Base-by-base conservation (phyloP, 1,140 invertebrate genomes). In the Zophobas morio region DNA sequence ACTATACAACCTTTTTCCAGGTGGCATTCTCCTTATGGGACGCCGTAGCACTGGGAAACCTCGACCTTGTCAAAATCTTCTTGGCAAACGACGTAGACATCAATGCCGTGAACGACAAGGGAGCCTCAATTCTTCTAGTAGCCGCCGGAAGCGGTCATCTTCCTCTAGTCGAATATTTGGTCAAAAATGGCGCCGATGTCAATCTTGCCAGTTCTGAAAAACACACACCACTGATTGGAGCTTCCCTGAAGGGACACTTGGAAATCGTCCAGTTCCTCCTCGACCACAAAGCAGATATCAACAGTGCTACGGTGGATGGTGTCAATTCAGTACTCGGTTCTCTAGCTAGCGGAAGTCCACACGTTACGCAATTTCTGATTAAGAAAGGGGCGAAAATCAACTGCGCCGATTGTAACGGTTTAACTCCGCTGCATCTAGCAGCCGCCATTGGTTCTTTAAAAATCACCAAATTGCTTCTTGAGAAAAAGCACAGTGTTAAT, bases 291-390 rank as follows among this genome's bases (percentile, higher is more conserved):
- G 72, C 72, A 32, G 53, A 80, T 70, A 46, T 81, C 53, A 56
- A 81, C 77, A 57, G 36, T 6, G 60, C 74, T 42, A 72, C 77
- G 35, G 57, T 76, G 36, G 33, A 71, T 57, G 72, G 54, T 36
- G 39, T 56, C 32, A 80, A 32, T n/a, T 60, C 79, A 6, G 63
- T 81, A 57, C 73, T 78, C 34, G 32, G 49, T 33, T 78, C 80
- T 8, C 36, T 74, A n/a, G 35, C 34, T 33, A 74, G 49, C 49
- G 77, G 75, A 36, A n/a, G 71, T 32, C 36, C 6, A 36, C 73
- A 80, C 46, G 76, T 79, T 8, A 77, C 80, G 20, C 42, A 73
- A 35, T 8, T 79, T 1, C 54, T 82, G 1, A 51, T 83, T 1
- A 60, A 71, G 6, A 73, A 74, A 1, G 77, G 75, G 2, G 76